Evolutionary conservation across 2,113 vertebrate species (phyloP).

Genomic region (Syngnathoides biaculeatus): DNA sequence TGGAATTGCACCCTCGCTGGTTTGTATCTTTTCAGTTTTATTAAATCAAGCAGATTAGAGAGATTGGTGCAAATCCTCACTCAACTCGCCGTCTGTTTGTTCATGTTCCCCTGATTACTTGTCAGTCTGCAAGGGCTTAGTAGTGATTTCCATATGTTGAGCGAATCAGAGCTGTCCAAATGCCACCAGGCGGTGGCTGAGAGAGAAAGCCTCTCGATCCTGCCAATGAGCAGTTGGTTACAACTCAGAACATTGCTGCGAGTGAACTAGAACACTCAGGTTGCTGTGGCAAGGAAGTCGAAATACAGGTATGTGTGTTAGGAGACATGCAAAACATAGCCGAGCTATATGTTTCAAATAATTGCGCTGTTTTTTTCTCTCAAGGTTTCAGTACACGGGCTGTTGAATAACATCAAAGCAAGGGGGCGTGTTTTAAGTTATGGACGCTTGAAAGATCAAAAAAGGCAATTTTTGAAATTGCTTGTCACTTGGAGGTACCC

Average conservation of each 20-base stretch:
- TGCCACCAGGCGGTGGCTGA: slow-evolving; percentile 6
- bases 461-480: neutral
- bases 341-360: too few relatives aligned
- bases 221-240: slow-evolving; percentile 1
- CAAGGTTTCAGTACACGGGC: neutral
- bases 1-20: neutral
- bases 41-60: slow-evolving; percentile 38
- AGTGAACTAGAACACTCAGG: slow-evolving; percentile 1
- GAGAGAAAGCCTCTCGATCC: neutral
- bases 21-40: slow-evolving; percentile 4
- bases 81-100: slow-evolving; percentile 42
- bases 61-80: slow-evolving; percentile 35
- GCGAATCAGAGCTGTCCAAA: slow-evolving; percentile 30
- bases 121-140: slow-evolving; percentile 22
- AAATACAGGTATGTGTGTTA: neutral
- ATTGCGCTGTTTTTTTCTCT: too few relatives aligned
- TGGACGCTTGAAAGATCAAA: neutral
- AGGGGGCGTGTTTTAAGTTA: neutral
- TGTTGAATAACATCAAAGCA: neutral
- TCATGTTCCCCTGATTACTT: slow-evolving; percentile 17
- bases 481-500: neutral
- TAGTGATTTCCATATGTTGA: slow-evolving; percentile 3
- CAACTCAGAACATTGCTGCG: slow-evolving; percentile 4
- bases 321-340: neutral
- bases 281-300: slow-evolving; percentile 13